These are phyloP conservation scores for Hemibagrus guttatus DNA, from an alignment of 2,797 vertebrate genomes.

Conservation along the genomic window DNA sequence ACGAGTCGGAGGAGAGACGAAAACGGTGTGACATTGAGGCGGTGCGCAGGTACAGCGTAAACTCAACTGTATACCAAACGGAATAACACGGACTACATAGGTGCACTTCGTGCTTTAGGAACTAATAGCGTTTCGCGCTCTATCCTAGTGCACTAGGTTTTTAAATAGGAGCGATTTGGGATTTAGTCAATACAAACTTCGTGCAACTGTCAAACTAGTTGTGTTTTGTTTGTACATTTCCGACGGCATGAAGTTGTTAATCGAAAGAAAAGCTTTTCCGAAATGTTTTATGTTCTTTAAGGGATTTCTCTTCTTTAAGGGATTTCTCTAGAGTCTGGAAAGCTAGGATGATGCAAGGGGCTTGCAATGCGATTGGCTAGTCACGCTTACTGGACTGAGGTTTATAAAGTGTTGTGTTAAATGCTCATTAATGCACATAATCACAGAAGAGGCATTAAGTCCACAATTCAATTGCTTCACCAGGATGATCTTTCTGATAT, in stretches of 20 bases:
- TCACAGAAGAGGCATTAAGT: not conserved
- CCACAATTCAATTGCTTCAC: not conserved
- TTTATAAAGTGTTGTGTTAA: not conserved
- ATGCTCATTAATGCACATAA: not conserved
- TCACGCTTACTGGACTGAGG: no score
- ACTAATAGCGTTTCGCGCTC: not conserved
- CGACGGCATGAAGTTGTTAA: not conserved
- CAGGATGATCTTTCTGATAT: not conserved
- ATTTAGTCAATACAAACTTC: not conserved
- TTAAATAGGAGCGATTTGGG: not conserved
- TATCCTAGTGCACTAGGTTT: not conserved
- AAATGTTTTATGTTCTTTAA: not conserved
- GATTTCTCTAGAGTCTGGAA: not conserved
- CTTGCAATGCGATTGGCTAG: not conserved
- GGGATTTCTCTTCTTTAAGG: no score
- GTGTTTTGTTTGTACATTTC: not conserved
- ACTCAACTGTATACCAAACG: not conserved
- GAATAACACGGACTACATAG: not conserved
- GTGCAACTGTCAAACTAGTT: no score
- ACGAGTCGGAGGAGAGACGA: constrained; percentile 20
- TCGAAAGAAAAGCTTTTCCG: not conserved
- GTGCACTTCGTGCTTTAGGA: not conserved
- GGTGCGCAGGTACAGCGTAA: constrained; percentile 35
- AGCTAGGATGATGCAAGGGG: not conserved
- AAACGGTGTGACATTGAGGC: constrained; percentile 52